Conservation (phyloP, 2,113 vertebrate genomes). For the Turnix velox region DNA sequence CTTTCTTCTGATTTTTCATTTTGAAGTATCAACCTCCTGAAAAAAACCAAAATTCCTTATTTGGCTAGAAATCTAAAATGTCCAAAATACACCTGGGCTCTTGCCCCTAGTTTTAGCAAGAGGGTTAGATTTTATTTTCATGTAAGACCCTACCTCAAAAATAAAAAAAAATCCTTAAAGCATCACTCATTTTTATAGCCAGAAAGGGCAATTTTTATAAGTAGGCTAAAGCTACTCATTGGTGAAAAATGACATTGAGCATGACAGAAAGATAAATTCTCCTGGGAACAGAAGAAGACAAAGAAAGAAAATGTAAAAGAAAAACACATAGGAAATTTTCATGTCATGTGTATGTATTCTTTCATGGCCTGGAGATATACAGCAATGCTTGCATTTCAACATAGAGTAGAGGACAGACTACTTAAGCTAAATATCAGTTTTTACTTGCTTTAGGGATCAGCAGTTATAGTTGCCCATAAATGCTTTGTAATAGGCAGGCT, state of each 20-base stretch:
- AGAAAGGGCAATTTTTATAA: conserved; percentile 37
- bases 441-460: conserved; percentile 16
- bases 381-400: conserved; percentile 24
- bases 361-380: conserved; percentile 43
- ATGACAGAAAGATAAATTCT: conserved; percentile 63
- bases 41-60: conserved; percentile 17
- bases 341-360: conserved; percentile 38
- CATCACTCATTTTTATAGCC: conserved; percentile 64
- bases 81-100: conserved; percentile 30
- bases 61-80: conserved; percentile 46
- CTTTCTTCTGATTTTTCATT: conserved; percentile 40
- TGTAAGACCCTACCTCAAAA: neutral
- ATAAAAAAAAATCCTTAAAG: conserved; percentile 6
- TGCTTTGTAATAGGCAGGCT: conserved; percentile 1
- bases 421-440: conserved; percentile 54
- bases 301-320: neutral
- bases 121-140: neutral
- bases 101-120: neutral
- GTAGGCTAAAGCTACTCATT: conserved; percentile 38
- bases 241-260: conserved; percentile 62
- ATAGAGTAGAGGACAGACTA: neutral
- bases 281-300: neutral
- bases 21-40: conserved; percentile 2
- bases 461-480: conserved; percentile 26
- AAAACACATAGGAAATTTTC: conserved; percentile 35